Percentiles rank a stretch among this genome's conserved stretches.
Conservation (phyloP, 2,888 invertebrate genomes). For the Proisotoma minuta region DNA sequence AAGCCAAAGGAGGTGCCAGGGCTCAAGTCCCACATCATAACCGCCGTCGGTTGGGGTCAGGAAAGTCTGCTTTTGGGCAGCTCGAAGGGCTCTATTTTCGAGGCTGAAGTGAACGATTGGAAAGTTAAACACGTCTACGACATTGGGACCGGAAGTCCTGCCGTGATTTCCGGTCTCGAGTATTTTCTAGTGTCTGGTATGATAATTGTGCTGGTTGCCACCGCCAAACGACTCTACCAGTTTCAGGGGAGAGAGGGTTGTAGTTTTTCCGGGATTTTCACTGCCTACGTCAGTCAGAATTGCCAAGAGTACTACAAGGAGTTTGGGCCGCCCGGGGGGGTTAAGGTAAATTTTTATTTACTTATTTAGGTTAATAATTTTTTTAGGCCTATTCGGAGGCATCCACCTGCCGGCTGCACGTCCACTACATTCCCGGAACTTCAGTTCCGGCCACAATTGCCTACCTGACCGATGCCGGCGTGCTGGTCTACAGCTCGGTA, state of each 20-base stretch:
- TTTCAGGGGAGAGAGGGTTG: constrained; percentile 79
- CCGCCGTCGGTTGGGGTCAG: constrained; percentile 83
- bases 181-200: constrained; percentile 69
- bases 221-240: constrained; percentile 77
- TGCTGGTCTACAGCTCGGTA: constrained; percentile 44
- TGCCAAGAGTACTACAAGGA: constrained; percentile 34
- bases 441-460: constrained; percentile 40
- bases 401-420: constrained; percentile 29
- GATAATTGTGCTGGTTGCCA: constrained; percentile 78
- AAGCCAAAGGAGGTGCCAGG: constrained; percentile 57
- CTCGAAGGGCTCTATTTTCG: constrained; percentile 81
- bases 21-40: constrained; percentile 69
- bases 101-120: constrained; percentile 76
- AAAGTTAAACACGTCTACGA: constrained; percentile 86
- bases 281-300: constrained; percentile 59
- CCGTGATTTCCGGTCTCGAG: constrained; percentile 73
- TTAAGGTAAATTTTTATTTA: background rate
- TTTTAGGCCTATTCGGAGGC: too few species aligned
- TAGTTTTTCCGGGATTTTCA: constrained; percentile 73
- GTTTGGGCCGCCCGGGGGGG: constrained; percentile 30
- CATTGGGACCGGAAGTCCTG: constrained; percentile 68
- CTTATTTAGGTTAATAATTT: too few species aligned
- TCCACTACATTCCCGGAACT: constrained; percentile 31
- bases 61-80: constrained; percentile 78
- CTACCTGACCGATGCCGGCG: constrained; percentile 39